Evolutionary conservation across 2,113 vertebrate genomes (phyloP), one percentile per base, ranked within the genome.

Genomic region (Rallus limicola): DNA sequence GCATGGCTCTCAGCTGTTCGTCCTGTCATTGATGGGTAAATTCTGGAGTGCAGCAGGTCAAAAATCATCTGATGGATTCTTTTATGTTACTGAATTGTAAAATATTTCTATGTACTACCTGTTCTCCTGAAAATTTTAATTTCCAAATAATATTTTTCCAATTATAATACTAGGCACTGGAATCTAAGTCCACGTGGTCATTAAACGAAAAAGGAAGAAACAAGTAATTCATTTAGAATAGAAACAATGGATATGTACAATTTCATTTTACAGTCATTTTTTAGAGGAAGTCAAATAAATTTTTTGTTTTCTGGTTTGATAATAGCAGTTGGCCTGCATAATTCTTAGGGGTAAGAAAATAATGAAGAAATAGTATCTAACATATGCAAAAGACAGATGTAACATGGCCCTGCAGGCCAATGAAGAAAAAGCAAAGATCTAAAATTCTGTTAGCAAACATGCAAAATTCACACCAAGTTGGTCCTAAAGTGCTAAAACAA

Each of bases 341-440:
- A 60, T 25, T 2, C 38, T 83, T 33, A 46, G 7, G 25, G 1
- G 4, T 34, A 89, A 33, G 2, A 63, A 59, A 15, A 33, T n/a
- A 40, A 65, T n/a, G 8, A 79, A 71, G 14, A 82, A 67, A 55
- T 28, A 33, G 2, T 50, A 58, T 28, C 8, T 36, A 76, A 33
- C 5, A 11, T 19, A 36, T 8, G 2, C 13, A 68, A 70, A 65
- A 65, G 18, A 34, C 10, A 65, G 12, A 46, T 1, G 0, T 13
- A 7, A 26, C 0, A 0, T 25, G 24, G 15, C 67, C 9, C 10
- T 82, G 21, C 21, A 64, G 7, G 5, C 4, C 26, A 80, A 11
- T 40, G 26, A 67, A 78, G 8, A 74, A 62, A 69, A 88, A 33
- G 4, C 11, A 74, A 75, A 76, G 25, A 31, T 17, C 5, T 71